Base-by-base conservation (phyloP, 2,797 vertebrate species). In the Enteromius anoplus region DNA sequence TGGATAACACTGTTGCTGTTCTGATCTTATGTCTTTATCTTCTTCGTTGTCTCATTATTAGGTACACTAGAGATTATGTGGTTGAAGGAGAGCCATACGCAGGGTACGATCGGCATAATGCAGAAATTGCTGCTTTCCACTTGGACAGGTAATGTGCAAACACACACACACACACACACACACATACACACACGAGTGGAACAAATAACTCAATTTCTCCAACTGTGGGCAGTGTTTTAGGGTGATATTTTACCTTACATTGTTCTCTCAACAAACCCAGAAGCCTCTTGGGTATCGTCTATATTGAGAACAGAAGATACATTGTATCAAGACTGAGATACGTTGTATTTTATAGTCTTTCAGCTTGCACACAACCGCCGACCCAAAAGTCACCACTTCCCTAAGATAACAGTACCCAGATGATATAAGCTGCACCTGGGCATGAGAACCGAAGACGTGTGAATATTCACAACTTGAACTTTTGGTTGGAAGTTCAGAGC, bases 11-110 rank as follows among this genome's bases (percentile, higher is more conserved):
- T 26, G 21, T 51, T 51, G 15, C 19, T 3, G 64, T 40, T 17
- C 2, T 11, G 45, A 1, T 47, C 37, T 47, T 47, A 49, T 47
- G 42, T 45, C 14, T 45, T 26, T 73, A 53, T 7, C 11, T 68
- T 17, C 40, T 51, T 77, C 6, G 15, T 51, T 77, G 3, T 73
- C 17, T 64, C 4, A n/a, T 86, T 86, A 90, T 47, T 93, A 99
- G 98, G 82, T 99, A 99, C 85, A 95, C 90, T 90, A 94, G 98
- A 87, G 96, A 97, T 89, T 95, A 98, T 15, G 91, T 99, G 75
- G 96, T 99, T 4, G 97, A 99, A 88, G 98, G 98, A 21, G 98
- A 99, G 62, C 98, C 98, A 0, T 99, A 99, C 0, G 97, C 98
- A 26, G 98, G 98, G 26, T 99, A 99, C 0, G 98, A 99, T 87